A percentile compares a stretch with the other conserved stretches of the same genome.
phyloP scores from a whole-genome alignment of 1,140 invertebrate species.

The Melipona quadrifasciata region DNA sequence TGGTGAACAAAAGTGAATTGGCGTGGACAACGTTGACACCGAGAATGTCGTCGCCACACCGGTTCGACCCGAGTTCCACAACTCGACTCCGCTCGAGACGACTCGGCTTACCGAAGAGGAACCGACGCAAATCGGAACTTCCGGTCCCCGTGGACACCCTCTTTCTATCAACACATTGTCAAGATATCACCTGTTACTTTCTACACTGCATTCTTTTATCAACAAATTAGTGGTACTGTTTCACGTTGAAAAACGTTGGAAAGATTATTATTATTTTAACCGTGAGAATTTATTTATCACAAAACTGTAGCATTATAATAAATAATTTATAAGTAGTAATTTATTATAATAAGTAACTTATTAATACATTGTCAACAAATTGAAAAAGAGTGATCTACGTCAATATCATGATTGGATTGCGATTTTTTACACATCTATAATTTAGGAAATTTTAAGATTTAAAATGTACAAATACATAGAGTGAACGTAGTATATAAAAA shows the following conservation, averaged over 20 bases:
- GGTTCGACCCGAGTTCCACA: not conserved
- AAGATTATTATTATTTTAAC: not conserved
- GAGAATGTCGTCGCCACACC: not conserved
- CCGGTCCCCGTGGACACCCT: not conserved
- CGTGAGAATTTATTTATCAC: not conserved
- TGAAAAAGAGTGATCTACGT: not conserved
- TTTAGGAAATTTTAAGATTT: no score
- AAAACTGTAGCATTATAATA: not conserved
- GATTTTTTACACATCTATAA: no score
- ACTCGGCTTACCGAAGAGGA: conserved; percentile 14
- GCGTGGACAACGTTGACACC: not conserved
- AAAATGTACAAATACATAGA: no score
- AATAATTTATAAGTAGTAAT: no score
- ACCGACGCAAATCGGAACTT: conserved; percentile 24
- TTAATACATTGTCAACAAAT: not conserved
- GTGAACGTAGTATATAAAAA: no score
- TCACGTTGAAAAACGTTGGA: not conserved
- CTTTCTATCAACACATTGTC: not conserved
- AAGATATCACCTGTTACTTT: not conserved
- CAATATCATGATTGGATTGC: not conserved
- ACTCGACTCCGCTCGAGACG: conserved; percentile 3
- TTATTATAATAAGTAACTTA: no score
- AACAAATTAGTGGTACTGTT: not conserved
- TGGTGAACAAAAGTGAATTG: not conserved
- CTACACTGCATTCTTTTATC: not conserved